Base-by-base conservation (phyloP, 1,140 invertebrate genomes). In the Pogonomyrmex californicus region DNA sequence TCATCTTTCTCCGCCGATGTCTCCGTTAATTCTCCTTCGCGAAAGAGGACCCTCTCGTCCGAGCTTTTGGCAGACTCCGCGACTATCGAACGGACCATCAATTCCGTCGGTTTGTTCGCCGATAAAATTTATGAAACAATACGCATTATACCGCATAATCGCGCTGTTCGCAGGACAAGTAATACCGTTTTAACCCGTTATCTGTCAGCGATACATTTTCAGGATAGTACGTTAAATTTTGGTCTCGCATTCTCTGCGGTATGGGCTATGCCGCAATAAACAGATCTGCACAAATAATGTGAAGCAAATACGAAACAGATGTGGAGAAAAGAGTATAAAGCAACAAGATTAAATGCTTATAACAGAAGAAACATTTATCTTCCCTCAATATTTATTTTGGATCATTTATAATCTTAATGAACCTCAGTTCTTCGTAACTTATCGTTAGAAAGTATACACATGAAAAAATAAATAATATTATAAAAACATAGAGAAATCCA, bases 121-220 rank as follows among this genome's bases (percentile, higher is more conserved):
- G 38, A 14, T 23, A 6, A 56, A 56, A 81, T 81, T 81, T 81
- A 81, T 79, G 62, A 79, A 79, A 79, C 63, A 30, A 79, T 49
- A 54, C 62, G 36, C 33, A 41, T 81, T 81, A 56, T 81, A 81
- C 49, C 36, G 78, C 65, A 71, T 81, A 71, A 81, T 81, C 78
- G 49, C 23, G 38, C 38, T 10, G 78, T 81, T 81, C 47, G 36
- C 38, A n/a, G 77, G 23, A 38, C 63, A 56, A 78, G 36, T 70
- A 81, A 81, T 81, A 33, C 63, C 23, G 36, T 36, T 56, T 56
- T n/a, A 30, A 56, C 23, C 49, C 38, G 44, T 68, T 81, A 66
- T 70, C 12, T n/a, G 47, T 38, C 14, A 33, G 33, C 62, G 47
- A 70, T 70, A 68, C 23, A 70, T 81, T 81, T 56, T 56, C 63